Evolutionary conservation across 2,888 invertebrate species (phyloP), one percentile per base, ranked within the genome.

Genomic region (Acronicta alni): DNA sequence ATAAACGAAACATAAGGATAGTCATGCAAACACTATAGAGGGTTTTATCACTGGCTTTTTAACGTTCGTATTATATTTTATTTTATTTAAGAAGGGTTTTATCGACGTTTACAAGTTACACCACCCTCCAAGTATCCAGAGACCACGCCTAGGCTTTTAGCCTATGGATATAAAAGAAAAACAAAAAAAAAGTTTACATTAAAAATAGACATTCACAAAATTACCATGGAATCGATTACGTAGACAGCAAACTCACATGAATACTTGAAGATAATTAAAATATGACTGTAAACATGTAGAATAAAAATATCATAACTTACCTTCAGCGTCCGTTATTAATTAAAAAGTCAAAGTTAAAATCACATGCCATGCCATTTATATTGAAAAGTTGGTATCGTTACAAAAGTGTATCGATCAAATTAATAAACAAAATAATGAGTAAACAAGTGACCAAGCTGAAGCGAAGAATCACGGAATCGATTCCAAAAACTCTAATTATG

Each of bases 91-190:
- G 67, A 79, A 79, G 72, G 79, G 73, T 66, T 81, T 72, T 65
- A 65, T 61, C 23, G 46, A 56, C 57, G 56, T 64, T 68, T 60
- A 72, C 72, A 59, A 58, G 26, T 63, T 72, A 80, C 75, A 85
- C 87, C 92, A 89, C 90, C 92, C 94, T 94, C 94, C 94, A 94
- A 93, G 94, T 94, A 93, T 92, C 91, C 79, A 82, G 78, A 79
- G 66, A 76, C 72, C 76, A 75, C 60, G 66, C 14, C n/a, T n/a
- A 35, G 35, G 57, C 56, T 64, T 51, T 43, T 53, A 65, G 58
- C 62, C 57, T 57, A 60, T 71, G 54, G 58, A 51, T 60, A 52
- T 64, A 55, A 55, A 57, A 54, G 47, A 48, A 42, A 56, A 45
- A 66, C 30, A 9, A 17, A 48, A 69, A 67, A 65, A 65, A 56